Evolutionary conservation across 1,140 invertebrate genomes (phyloP).

Genomic region (Neuroterus valhalla): DNA sequence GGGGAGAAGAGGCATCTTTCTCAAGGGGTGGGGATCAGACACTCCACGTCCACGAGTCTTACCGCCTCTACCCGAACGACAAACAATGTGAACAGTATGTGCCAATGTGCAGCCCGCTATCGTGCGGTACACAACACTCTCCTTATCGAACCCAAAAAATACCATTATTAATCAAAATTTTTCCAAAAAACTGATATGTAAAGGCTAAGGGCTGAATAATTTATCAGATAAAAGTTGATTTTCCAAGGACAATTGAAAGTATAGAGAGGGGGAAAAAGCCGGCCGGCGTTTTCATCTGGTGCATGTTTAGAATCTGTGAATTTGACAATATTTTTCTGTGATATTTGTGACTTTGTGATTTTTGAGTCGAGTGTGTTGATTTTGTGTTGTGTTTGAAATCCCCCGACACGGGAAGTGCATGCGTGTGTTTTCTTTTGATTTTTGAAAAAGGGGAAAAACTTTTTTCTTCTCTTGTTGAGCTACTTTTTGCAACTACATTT

Average conservation of each 20-base stretch:
- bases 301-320: not conserved
- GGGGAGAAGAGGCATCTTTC: too few species aligned
- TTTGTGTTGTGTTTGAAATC: not conserved
- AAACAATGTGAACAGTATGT: conserved; percentile 43
- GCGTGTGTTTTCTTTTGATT: not conserved
- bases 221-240: too few species aligned
- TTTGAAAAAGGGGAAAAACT: not conserved
- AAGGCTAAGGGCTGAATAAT: too few species aligned
- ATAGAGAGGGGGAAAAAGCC: not conserved
- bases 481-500: not conserved
- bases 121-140: conserved; percentile 50
- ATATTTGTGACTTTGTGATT: not conserved
- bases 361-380: not conserved
- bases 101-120: conserved; percentile 48
- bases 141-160: not conserved
- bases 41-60: not conserved
- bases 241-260: not conserved
- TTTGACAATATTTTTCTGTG: not conserved
- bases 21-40: not conserved
- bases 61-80: conserved; percentile 42
- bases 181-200: not conserved
- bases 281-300: not conserved
- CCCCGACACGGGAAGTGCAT: not conserved
- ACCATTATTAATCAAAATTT: not conserved
- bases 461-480: not conserved